Base-by-base conservation (phyloP, 2,888 invertebrate genomes). In the Gerris lacustris region DNA sequence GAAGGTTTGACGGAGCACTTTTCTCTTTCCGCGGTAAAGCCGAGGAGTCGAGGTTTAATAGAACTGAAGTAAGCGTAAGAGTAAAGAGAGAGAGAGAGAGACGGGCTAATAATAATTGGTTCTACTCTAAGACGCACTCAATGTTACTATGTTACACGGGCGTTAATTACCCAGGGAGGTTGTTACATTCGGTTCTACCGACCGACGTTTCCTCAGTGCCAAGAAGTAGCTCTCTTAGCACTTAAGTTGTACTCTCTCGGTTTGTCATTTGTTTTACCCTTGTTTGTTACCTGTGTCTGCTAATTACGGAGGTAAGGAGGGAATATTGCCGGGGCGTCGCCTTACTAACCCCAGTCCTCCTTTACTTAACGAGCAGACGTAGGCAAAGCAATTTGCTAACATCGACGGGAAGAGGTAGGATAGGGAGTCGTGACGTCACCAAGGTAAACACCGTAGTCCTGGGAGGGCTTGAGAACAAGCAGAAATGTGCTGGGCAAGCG, bases 361-460 rank as follows among this genome's bases (percentile, higher is more conserved):
- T 55, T 15, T 55, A 9, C 15, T 55, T 55, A 55, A 55, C 55
- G 55, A 55, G 55, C 55, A 55, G 55, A 55, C 55, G 55, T 55
- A 55, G 55, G 55, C 55, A 55, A 55, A 55, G 55, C 55, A 15
- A 55, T 55, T 55, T 55, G 55, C 55, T 15, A 55, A 55, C 55
- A 55, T 55, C 15, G 55, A 55, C 9, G 55, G 15, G 55, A 55
- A 55, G 15, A 15, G 31, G 31, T 31, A 31, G 31, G 31, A 31
- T 31, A 31, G 15, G 15, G 15, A 55, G 55, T 55, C 15, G 55
- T 55, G 55, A 55, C 55, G 55, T 55, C 55, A 55, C 55, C 15
- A 55, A 55, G 55, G 55, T 55, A 55, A 55, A 55, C 55, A 55
- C 15, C 31, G 31, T 1, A 31, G 31, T 55, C 15, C 9, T 9